Base-by-base conservation (phyloP, 2,888 invertebrate genomes). In the Oligia latruncula region DNA sequence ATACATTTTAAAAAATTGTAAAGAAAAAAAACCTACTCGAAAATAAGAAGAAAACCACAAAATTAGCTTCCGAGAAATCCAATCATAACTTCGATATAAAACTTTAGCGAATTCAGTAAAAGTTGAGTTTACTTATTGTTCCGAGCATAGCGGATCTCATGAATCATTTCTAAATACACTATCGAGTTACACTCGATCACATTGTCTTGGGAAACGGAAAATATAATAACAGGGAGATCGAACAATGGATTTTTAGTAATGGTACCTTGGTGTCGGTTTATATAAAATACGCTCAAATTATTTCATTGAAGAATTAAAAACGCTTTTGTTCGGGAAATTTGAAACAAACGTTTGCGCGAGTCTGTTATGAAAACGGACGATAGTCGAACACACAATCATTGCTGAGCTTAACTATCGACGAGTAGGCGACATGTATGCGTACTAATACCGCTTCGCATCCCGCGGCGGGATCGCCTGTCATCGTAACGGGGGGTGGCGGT, bases 401-500 rank as follows among this genome's bases (percentile, higher is more conserved):
- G 93, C 93, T 91, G 92, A 93, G 94, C 95, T 94, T 94, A 90
- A 92, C 94, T 94, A 91, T 92, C 93, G 94, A 92, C 83, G 90
- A 90, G 83, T 91, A 92, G 95, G 94, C 93, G 93, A 90, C 83
- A 91, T 90, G 87, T 90, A 87, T 91, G 91, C 92, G 93, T 92
- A 96, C 96, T 96, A 96, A 96, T 95, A 77, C 94, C 94, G 96
- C 96, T 96, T 96, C 92, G 93, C 94, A 93, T 92, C 90, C 89
- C 94, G 94, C 91, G 95, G 95, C 94, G 94, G 90, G 94, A 92
- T 58, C 92, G 95, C 93, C 93, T 93, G 93, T 94, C 95, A 94
- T 94, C 95, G 94, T 90, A 77, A 90, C 92, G 96, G 96, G 96
- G 96, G 96, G 96, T 96, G 96, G 96, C 96, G 97, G 96, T 96